Conservation (phyloP, 2,888 invertebrate genomes). For the Lagria hirta region DNA sequence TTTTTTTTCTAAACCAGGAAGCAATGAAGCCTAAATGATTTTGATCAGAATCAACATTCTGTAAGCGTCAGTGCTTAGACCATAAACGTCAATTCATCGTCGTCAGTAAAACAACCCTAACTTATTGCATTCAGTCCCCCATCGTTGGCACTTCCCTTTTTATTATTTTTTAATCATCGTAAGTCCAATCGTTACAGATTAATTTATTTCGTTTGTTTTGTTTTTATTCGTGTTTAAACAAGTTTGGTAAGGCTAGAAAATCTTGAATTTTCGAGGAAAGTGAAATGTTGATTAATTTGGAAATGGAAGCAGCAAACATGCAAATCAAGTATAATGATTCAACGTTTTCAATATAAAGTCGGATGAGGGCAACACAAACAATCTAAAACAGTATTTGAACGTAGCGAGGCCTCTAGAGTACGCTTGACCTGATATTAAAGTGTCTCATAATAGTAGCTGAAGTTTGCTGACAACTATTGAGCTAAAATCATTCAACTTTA, state of each 20-base stretch:
- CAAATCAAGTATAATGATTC: no score
- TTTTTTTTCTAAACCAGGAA: no score
- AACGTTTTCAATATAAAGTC: constrained; percentile 22
- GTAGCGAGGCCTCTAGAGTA: constrained; percentile 41
- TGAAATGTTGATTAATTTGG: no score
- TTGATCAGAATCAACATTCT: constrained; percentile 8
- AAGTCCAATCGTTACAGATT: constrained; percentile 36
- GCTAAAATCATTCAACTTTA: no score
- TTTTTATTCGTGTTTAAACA: no score
- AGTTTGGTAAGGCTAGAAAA: no score
- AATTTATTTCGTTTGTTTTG: constrained; percentile 45
- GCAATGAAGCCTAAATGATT: no score
- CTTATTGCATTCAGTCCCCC: constrained; percentile 18
- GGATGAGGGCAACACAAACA: constrained; percentile 39
- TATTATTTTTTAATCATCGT: constrained; percentile 48
- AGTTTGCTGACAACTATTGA: no score
- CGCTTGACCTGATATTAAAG: constrained; percentile 38
- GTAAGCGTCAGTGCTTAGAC: constrained; percentile 13
- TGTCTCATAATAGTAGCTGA: constrained; percentile 30
- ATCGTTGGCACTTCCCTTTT: constrained; percentile 40
- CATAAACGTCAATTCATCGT: constrained; percentile 20
- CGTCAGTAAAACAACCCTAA: constrained; percentile 12
- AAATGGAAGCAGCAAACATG: no score
- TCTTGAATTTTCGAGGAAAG: no score
- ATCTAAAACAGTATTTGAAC: constrained; percentile 43